Evolutionary conservation across 2,113 vertebrate species (phyloP), one percentile per base, ranked within the genome.

Genomic region (Chloebia gouldiae): DNA sequence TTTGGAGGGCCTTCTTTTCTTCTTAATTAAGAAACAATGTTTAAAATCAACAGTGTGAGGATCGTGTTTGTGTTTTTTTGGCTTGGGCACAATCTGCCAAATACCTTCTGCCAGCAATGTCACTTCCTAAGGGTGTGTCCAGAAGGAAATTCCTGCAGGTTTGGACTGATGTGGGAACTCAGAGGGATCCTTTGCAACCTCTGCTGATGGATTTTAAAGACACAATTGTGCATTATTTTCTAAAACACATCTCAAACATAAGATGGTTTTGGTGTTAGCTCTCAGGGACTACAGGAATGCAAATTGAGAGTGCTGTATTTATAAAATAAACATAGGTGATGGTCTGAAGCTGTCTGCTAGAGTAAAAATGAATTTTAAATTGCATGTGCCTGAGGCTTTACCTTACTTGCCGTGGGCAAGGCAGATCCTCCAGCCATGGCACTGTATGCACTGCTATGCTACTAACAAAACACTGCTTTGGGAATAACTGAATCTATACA

Each of bases 331-430:
- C 96, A 95, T 90, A 96, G 93, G 90, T 96, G 83, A 72, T 76
- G 64, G 61, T 87, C 88, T 96, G 94, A 93, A 97, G 86, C 93
- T 85, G 85, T 86, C 68, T 91, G 91, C 93, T 86, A 14, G 50
- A 92, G 88, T 91, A 90, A 83, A 97, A 96, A 95, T 97, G 96
- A 96, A 97, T 97, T 95, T 95, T 96, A 97, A 97, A 97, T 97
- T 93, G 68, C 72, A 37, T 91, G 75, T 94, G 93, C 97, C 92
- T 88, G 68, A 95, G 93, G 87, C 93, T 96, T 97, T 95, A 96
- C 83, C 90, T 95, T 93, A 90, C 92, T 97, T 96, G 96, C 97
- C 60, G 65, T 96, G 91, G 93, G 97, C 94, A 95, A 97, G 96
- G 90, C 94, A 97, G 84, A 92, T 92, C 59, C 83, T 95, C 91